phyloP scores from a whole-genome alignment of 2,113 vertebrate genomes.

The Tamias sibiricus region DNA sequence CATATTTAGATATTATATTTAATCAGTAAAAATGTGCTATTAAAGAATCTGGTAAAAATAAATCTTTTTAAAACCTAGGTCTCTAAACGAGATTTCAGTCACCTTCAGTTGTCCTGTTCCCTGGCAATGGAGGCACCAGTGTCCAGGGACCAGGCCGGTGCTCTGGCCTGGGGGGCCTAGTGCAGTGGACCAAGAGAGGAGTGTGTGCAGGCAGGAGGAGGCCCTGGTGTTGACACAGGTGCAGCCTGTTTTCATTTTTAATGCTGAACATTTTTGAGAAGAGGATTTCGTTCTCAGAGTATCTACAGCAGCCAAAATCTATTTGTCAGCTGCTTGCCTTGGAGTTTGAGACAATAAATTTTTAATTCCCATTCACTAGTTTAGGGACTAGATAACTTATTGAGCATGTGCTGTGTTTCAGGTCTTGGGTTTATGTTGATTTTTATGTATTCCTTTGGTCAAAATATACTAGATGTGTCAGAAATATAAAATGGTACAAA shows the following conservation, averaged over 20 bases:
- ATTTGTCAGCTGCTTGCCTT: background rate
- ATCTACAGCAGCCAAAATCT: background rate
- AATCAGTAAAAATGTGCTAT: background rate
- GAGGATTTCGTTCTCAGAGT: background rate
- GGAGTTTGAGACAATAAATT: background rate
- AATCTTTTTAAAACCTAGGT: background rate
- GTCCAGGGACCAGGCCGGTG: background rate
- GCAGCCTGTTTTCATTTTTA: background rate
- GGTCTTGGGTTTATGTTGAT: background rate
- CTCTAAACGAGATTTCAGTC: background rate
- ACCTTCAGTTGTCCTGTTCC: background rate
- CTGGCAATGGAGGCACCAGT: background rate
- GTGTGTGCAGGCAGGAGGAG: background rate
- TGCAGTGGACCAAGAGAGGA: rapidly evolving
- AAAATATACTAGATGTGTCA: background rate
- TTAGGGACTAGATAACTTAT: background rate
- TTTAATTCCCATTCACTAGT: background rate
- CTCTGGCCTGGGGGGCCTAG: background rate
- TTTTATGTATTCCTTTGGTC: background rate
- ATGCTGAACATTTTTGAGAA: background rate
- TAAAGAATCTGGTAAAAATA: background rate
- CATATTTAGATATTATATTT: background rate
- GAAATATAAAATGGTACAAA: background rate
- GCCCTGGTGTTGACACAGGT: background rate
- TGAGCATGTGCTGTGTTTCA: background rate